A percentile compares a stretch with the other conserved stretches of the same genome.
phyloP scores from a whole-genome alignment of 2,888 invertebrate genomes.

The Tipula confusa region DNA sequence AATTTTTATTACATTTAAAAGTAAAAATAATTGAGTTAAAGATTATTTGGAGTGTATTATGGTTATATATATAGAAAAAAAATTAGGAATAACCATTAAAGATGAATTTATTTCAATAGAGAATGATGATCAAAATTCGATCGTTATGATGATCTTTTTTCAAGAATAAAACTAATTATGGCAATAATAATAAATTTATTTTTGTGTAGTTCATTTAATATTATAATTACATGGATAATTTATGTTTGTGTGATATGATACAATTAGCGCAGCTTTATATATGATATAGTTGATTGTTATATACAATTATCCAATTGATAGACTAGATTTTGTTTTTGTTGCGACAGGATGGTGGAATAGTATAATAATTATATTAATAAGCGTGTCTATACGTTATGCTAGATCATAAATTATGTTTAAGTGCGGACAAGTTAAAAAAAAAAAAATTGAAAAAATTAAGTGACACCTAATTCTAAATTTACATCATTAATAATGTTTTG shows the following conservation, averaged over 20 bases:
- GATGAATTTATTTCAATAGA: neutral
- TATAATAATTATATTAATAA: neutral
- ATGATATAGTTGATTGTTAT: neutral
- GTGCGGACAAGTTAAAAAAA: too few relatives aligned
- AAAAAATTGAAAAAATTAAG: too few relatives aligned
- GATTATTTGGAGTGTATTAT: neutral
- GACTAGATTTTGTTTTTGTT: neutral
- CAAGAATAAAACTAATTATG: constrained; percentile 25
- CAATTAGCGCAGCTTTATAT: neutral
- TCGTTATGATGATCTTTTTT: neutral
- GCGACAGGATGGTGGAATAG: neutral
- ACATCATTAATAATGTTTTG: too few relatives aligned
- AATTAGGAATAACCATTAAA: neutral
- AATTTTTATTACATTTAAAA: neutral
- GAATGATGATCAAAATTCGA: neutral
- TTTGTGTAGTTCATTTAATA: neutral
- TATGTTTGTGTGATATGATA: neutral
- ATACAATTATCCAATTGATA: neutral
- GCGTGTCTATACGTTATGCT: neutral
- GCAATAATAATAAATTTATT: neutral
- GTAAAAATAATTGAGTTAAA: neutral
- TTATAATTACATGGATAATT: neutral
- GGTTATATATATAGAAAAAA: neutral
- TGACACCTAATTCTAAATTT: too few relatives aligned
- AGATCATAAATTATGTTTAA: too few relatives aligned